A percentile compares a stretch with the other conserved stretches of the same genome.
phyloP scores from a whole-genome alignment of 2,113 vertebrate species.

The Solea senegalensis region DNA sequence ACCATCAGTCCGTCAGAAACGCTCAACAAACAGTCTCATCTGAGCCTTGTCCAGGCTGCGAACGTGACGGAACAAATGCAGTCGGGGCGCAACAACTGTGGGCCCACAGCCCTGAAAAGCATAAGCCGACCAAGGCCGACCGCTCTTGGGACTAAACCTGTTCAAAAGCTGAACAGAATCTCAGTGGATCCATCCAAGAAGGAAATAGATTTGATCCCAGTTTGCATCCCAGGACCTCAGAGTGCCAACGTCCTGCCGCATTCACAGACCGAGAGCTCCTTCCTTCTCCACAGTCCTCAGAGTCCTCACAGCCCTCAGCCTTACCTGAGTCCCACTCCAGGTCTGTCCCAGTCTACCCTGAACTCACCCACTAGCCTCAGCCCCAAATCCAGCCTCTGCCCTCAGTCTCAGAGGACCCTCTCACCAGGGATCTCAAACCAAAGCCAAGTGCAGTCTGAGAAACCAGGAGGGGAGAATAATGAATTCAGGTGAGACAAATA shows the following conservation, averaged over 20 bases:
- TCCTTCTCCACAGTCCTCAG: conserved; percentile 58
- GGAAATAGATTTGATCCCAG: conserved; percentile 75
- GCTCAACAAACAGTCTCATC: conserved; percentile 30
- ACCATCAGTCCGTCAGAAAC: conserved; percentile 16
- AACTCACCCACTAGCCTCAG: conserved; percentile 27
- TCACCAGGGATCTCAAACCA: conserved; percentile 49
- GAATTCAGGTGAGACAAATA: conserved; percentile 77
- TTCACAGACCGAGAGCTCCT: conserved; percentile 56
- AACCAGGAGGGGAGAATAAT: conserved; percentile 50
- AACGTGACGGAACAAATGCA: conserved; percentile 31
- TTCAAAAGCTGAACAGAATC: conserved; percentile 54
- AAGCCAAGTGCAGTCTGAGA: conserved; percentile 48
- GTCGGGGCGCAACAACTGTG: conserved; percentile 14
- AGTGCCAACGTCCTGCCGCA: conserved; percentile 37
- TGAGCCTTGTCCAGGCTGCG: conserved; percentile 18
- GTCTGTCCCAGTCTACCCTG: conserved; percentile 16
- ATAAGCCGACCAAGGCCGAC: conserved; percentile 81
- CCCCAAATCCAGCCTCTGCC: conserved; percentile 49
- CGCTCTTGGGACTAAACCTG: conserved; percentile 65
- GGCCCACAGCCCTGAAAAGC: conserved; percentile 41
- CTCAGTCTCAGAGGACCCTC: conserved; percentile 46
- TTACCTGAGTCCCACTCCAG: conserved; percentile 47
- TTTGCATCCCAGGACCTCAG: conserved; percentile 68
- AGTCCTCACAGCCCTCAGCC: conserved; percentile 58
- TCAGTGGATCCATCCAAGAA: conserved; percentile 69